Conservation (phyloP, 2,113 vertebrate genomes). For the Hippocampus zosterae region DNA sequence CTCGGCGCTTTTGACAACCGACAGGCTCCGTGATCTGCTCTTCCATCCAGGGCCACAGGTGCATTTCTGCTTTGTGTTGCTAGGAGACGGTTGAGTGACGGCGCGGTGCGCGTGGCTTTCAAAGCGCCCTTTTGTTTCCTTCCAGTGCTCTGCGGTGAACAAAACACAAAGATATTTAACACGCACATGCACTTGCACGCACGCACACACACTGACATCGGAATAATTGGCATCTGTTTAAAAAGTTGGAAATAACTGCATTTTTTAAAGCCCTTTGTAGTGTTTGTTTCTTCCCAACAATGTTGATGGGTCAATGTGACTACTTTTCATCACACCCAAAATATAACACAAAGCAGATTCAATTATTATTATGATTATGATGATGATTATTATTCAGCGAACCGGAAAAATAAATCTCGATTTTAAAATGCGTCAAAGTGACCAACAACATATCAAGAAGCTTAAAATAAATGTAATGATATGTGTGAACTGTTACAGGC, state of each 20-base stretch:
- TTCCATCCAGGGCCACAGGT: conserved; percentile 72
- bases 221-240: not conserved
- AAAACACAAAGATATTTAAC: conserved; percentile 27
- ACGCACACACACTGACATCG: not conserved
- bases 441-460: not conserved
- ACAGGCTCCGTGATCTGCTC: conserved; percentile 14
- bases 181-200: not conserved
- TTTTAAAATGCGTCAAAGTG: not conserved
- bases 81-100: conserved; percentile 76
- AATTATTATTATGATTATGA: not conserved
- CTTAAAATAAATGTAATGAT: not conserved
- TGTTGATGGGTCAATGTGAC: too few relatives aligned
- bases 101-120: conserved; percentile 69
- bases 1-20: conserved; percentile 13
- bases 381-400: not conserved
- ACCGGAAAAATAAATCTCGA: not conserved
- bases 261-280: not conserved
- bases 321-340: not conserved
- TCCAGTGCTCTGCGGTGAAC: conserved; percentile 36
- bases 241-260: not conserved
- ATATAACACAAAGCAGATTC: not conserved
- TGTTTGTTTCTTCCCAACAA: not conserved
- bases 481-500: not conserved
- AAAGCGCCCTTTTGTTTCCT: conserved; percentile 67
- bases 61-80: conserved; percentile 75